Conservation (phyloP, 2,888 invertebrate genomes). For the Aspidiotus destructor region DNA sequence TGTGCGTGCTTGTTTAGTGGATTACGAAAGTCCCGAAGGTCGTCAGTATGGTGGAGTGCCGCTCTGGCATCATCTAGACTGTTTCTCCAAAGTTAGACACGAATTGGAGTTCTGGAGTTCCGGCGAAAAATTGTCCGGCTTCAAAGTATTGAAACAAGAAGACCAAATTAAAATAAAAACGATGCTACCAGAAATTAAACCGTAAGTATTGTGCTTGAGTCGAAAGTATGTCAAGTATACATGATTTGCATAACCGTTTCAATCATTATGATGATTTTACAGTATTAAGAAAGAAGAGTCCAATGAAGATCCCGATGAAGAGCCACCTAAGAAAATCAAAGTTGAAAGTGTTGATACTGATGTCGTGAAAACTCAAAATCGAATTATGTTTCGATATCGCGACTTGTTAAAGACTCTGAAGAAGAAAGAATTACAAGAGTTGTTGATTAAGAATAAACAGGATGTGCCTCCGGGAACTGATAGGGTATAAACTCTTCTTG, state of each 20-base stretch:
- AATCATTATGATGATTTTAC: background rate
- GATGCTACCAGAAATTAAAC: slow-evolving; percentile 53
- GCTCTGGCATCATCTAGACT: slow-evolving; percentile 84
- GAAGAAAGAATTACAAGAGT: slow-evolving; percentile 51
- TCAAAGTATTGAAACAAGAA: slow-evolving; percentile 56
- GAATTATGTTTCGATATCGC: slow-evolving; percentile 56
- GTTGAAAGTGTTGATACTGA: slow-evolving; percentile 46
- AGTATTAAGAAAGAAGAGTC: slow-evolving; percentile 26
- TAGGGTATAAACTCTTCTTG: slow-evolving; percentile 46
- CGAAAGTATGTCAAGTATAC: background rate
- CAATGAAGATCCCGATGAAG: slow-evolving; percentile 49
- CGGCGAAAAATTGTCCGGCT: slow-evolving; percentile 69
- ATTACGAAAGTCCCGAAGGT: slow-evolving; percentile 70
- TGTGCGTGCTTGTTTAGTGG: slow-evolving; percentile 71
- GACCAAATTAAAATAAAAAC: slow-evolving; percentile 57
- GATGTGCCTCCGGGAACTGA: slow-evolving; percentile 56
- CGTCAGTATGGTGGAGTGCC: slow-evolving; percentile 72
- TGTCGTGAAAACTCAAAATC: slow-evolving; percentile 60
- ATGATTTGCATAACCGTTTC: slow-evolving; percentile 37
- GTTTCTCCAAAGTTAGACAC: slow-evolving; percentile 67
- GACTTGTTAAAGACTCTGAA: slow-evolving; percentile 53
- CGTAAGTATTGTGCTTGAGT: slow-evolving; percentile 35
- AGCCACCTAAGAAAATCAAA: slow-evolving; percentile 55
- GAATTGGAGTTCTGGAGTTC: slow-evolving; percentile 63
- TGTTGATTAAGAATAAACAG: slow-evolving; percentile 67